These are phyloP conservation scores for Psilanteris sp. DNA, from an alignment of 1,140 invertebrate genomes.

Conservation along the genomic window DNA sequence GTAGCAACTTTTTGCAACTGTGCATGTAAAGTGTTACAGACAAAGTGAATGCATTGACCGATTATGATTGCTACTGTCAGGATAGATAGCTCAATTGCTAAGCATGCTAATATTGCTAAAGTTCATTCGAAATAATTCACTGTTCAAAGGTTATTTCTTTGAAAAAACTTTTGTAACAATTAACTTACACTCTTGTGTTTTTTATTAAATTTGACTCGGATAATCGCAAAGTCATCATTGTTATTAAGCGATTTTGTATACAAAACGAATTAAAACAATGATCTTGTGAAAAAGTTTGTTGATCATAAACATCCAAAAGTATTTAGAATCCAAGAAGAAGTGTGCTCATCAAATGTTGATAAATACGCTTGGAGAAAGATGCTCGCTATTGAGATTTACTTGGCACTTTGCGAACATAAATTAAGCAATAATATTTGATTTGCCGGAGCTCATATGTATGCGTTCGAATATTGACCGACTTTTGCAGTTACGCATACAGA, in stretches of 20 bases:
- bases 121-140: conserved; percentile 66
- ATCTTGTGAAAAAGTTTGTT: too few relatives aligned
- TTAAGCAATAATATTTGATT: conserved; percentile 42
- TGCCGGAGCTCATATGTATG: conserved; percentile 40
- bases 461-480: conserved; percentile 60
- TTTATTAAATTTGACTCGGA: too few relatives aligned
- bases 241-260: too few relatives aligned
- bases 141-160: conserved; percentile 41
- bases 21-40: conserved; percentile 55
- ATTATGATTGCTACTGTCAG: conserved; percentile 67
- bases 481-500: conserved; percentile 38
- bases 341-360: too few relatives aligned
- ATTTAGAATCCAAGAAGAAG: too few relatives aligned
- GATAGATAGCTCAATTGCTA: conserved; percentile 71
- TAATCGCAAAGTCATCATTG: too few relatives aligned
- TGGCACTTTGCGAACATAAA: conserved; percentile 30
- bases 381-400: conserved; percentile 39
- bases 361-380: too few relatives aligned
- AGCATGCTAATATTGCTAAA: conserved; percentile 59
- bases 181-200: too few relatives aligned
- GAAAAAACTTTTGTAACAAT: too few relatives aligned
- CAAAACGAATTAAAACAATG: too few relatives aligned
- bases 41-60: conserved; percentile 67
- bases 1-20: conserved; percentile 28
- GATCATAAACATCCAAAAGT: too few relatives aligned